Evolutionary conservation across 2,113 vertebrate genomes (phyloP).

Genomic region (Limanda limanda): DNA sequence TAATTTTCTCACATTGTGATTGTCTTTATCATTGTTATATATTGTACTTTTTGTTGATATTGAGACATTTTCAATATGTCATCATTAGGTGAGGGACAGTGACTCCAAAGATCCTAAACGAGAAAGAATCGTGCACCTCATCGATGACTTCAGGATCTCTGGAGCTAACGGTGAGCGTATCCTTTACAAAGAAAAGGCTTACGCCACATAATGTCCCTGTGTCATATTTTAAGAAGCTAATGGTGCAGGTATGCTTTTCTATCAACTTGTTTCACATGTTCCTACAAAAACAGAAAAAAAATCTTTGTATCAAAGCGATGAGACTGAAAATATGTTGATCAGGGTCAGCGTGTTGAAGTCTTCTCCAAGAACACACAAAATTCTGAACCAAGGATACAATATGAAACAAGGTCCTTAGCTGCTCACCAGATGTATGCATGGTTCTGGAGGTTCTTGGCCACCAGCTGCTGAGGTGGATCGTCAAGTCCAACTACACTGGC

Average conservation of each 20-base stretch:
- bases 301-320: too few species aligned
- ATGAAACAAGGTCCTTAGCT: conserved; percentile 40
- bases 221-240: too few species aligned
- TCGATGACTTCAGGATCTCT: conserved; percentile 95
- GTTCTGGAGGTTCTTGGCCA: conserved; percentile 97
- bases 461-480: conserved; percentile 94
- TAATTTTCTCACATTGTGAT: background rate
- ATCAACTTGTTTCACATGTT: too few species aligned
- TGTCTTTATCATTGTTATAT: background rate
- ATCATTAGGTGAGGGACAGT: conserved; percentile 90
- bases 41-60: background rate
- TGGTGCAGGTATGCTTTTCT: too few species aligned
- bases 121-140: conserved; percentile 94
- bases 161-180: conserved; percentile 95
- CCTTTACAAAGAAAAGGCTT: conserved; percentile 74
- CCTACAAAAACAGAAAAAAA: too few species aligned
- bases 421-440: conserved; percentile 92
- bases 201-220: too few species aligned
- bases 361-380: background rate
- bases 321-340: too few species aligned
- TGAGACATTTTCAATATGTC: conserved; percentile 46
- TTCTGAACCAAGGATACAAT: too few species aligned
- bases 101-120: conserved; percentile 92
- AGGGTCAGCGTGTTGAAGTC: too few species aligned
- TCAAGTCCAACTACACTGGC: conserved; percentile 95